phyloP scores from a whole-genome alignment of 2,888 invertebrate species.

The Ophion ventricosus region DNA sequence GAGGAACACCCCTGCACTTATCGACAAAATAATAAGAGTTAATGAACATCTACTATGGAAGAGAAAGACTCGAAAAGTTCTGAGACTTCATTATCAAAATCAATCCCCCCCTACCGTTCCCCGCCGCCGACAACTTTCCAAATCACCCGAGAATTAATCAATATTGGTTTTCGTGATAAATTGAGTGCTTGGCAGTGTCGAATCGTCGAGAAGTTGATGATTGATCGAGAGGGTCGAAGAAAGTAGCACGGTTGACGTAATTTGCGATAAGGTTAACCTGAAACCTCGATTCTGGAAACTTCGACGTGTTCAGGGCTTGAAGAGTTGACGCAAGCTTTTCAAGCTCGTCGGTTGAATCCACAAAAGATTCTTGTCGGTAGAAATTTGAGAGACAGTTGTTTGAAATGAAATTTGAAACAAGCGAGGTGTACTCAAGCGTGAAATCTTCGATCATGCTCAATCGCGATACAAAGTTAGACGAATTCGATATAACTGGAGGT shows the following conservation, averaged over 20 bases:
- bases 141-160: neutral
- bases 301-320: neutral
- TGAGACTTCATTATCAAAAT: neutral
- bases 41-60: neutral
- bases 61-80: neutral
- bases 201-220: slow-evolving; percentile 1
- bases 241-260: slow-evolving; percentile 1
- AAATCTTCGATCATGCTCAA: slow-evolving; percentile 23
- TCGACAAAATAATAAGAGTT: neutral
- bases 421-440: slow-evolving; percentile 6
- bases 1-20: neutral
- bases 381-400: neutral
- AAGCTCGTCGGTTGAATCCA: neutral
- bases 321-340: neutral
- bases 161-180: neutral
- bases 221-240: slow-evolving; percentile 22
- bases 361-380: neutral
- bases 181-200: neutral
- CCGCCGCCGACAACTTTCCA: neutral
- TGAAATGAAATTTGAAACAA: slow-evolving; percentile 24
- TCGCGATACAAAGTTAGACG: slow-evolving; percentile 2
- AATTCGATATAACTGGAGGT: slow-evolving; percentile 3
- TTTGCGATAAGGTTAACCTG: neutral
- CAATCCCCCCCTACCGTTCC: too few relatives aligned
- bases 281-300: neutral